phyloP scores from a whole-genome alignment of 2,797 vertebrate genomes.

The Ceryle rudis region DNA sequence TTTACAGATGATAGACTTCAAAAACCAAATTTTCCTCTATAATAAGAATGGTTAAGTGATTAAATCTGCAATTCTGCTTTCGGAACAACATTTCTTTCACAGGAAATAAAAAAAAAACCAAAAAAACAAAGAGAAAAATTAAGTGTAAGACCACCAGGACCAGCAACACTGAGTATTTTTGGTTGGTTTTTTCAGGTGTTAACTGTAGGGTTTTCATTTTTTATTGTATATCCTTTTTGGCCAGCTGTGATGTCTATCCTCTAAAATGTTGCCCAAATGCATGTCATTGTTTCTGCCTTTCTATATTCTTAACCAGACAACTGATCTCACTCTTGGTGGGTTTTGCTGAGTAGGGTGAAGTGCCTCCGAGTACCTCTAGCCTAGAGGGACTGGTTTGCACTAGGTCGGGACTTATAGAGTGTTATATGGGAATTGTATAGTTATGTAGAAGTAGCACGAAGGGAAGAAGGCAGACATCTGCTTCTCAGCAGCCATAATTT shows the following conservation, averaged over 20 bases:
- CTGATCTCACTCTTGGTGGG: background rate
- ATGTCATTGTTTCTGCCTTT: background rate
- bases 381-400: background rate
- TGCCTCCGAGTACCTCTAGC: background rate
- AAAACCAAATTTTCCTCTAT: background rate
- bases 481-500: background rate
- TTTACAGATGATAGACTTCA: background rate
- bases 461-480: background rate
- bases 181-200: background rate
- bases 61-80: background rate
- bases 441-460: fast-evolving
- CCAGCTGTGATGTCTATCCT: background rate
- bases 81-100: background rate
- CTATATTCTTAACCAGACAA: background rate
- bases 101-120: background rate
- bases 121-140: too few species aligned
- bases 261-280: background rate
- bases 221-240: background rate
- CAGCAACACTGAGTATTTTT: background rate
- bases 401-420: background rate
- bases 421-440: background rate
- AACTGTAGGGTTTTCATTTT: background rate
- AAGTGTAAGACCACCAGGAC: background rate
- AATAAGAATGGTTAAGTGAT: background rate
- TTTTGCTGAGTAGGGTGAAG: background rate